Conservation (phyloP, 2,113 vertebrate species). For the Trichomycterus rosablanca region DNA sequence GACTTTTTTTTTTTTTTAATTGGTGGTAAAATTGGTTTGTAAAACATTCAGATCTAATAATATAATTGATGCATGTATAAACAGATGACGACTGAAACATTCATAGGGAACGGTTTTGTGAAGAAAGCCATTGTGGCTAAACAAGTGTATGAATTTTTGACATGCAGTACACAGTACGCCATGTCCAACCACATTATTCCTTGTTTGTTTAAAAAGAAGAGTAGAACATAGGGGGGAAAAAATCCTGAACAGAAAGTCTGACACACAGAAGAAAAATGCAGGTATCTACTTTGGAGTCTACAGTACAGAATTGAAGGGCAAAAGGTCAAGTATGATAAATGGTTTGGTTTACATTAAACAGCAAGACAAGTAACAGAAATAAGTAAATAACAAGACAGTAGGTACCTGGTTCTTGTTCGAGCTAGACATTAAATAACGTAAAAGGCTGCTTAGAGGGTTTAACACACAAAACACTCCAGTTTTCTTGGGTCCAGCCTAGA, state of each 20-base stretch:
- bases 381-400: background rate
- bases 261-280: background rate
- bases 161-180: too few relatives aligned
- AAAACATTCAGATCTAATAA: too few relatives aligned
- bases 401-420: slow-evolving; percentile 13
- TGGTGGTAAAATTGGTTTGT: too few relatives aligned
- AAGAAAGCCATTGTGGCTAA: background rate
- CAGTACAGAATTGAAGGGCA: background rate
- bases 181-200: background rate
- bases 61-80: too few relatives aligned
- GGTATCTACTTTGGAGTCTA: background rate
- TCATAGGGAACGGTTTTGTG: too few relatives aligned
- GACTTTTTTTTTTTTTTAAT: too few relatives aligned
- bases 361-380: background rate
- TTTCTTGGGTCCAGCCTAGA: too few relatives aligned
- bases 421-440: background rate
- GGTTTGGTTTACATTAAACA: background rate
- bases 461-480: too few relatives aligned
- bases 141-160: background rate
- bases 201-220: background rate
- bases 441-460: background rate
- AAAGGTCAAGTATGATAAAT: slow-evolving; percentile 3
- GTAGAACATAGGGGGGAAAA: background rate
- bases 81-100: too few relatives aligned
- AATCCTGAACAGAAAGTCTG: background rate